Conservation (phyloP, 2,113 vertebrate genomes). For the Nycticorax nycticorax region DNA sequence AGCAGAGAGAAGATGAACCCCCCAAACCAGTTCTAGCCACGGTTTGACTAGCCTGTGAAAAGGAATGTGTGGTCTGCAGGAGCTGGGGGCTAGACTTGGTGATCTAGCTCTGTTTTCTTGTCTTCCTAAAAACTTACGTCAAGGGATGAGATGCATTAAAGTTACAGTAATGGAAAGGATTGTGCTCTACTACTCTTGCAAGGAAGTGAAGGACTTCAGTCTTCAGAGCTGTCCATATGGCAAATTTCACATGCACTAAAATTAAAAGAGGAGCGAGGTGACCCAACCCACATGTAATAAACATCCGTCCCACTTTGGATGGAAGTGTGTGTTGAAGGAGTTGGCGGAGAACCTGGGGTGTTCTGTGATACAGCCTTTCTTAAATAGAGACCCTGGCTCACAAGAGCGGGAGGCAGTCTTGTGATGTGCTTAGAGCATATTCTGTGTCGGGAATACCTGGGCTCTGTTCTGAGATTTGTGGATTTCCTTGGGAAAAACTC, state of each 20-base stretch:
- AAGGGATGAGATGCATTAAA: neutral
- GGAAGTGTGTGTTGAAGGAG: neutral
- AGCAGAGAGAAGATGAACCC: neutral
- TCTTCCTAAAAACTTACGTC: neutral
- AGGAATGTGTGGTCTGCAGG: neutral
- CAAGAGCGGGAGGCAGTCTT: neutral
- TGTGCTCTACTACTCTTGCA: neutral
- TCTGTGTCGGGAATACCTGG: neutral
- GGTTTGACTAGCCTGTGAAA: neutral
- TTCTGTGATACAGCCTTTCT: neutral
- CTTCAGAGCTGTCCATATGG: slow-evolving; percentile 18
- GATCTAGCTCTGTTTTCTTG: neutral
- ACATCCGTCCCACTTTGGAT: neutral
- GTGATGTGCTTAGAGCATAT: neutral
- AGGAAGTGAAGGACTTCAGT: neutral
- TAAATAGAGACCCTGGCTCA: neutral
- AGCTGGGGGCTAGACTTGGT: neutral
- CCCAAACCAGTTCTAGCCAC: neutral
- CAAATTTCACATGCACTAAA: slow-evolving; percentile 33
- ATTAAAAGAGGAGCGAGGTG: slow-evolving; percentile 19
- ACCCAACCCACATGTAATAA: neutral
- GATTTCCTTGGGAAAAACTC: neutral
- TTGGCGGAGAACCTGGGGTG: neutral
- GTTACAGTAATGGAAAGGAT: neutral
- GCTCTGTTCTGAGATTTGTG: neutral